These are phyloP conservation scores for Mythimna albipuncta DNA, from an alignment of 2,888 invertebrate genomes.

Conservation along the genomic window DNA sequence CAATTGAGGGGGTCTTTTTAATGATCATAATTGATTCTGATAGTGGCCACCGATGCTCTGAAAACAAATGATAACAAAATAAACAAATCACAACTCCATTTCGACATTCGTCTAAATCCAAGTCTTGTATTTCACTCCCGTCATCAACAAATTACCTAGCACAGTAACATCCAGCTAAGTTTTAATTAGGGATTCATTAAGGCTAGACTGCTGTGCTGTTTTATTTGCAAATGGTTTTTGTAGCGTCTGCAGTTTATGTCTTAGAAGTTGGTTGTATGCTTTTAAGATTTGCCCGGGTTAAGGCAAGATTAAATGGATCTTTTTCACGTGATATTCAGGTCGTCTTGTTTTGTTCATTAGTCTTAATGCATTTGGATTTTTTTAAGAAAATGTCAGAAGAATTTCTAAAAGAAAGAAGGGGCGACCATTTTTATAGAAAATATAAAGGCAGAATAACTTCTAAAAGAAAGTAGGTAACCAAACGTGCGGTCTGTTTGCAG, in stretches of 20 bases:
- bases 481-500: no score
- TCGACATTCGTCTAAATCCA: constrained; percentile 4
- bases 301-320: constrained; percentile 41
- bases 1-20: no score
- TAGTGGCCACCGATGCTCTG: not conserved
- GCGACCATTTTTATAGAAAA: no score
- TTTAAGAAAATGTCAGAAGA: not conserved
- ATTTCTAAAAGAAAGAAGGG: not conserved
- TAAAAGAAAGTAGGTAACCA: no score
- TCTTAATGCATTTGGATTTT: not conserved
- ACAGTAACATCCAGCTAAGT: constrained; percentile 70
- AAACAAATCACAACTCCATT: constrained; percentile 12
- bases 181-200: constrained; percentile 81
- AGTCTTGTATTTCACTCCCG: constrained; percentile 17
- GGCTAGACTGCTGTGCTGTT: constrained; percentile 69
- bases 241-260: constrained; percentile 66
- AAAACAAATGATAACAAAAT: constrained; percentile 1
- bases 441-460: no score
- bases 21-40: no score
- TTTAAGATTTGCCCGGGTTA: constrained; percentile 33
- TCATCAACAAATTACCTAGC: constrained; percentile 46
- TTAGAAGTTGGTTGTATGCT: constrained; percentile 34
- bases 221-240: constrained; percentile 75
- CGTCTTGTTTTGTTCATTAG: constrained; percentile 9
- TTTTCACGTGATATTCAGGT: constrained; percentile 13